phyloP scores from a whole-genome alignment of 2,113 vertebrate genomes.

The Tricholaema leucomelas region DNA sequence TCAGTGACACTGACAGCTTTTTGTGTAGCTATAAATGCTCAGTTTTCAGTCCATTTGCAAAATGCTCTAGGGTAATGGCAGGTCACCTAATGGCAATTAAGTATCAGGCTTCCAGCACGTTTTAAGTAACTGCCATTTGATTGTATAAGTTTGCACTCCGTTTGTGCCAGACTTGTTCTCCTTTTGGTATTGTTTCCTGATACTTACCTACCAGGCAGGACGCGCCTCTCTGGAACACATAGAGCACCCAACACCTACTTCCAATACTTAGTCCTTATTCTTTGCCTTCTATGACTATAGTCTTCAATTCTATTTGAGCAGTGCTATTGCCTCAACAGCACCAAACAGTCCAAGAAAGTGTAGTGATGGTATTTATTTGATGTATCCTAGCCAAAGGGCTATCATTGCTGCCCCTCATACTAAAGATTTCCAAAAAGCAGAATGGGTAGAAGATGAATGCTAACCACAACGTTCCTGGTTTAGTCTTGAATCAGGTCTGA shows the following conservation, averaged over 20 bases:
- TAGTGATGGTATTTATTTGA: not conserved
- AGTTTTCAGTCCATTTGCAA: not conserved
- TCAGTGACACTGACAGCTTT: not conserved
- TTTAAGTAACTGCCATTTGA: not conserved
- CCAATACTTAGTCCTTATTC: not conserved
- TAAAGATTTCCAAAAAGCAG: not conserved
- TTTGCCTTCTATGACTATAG: not conserved
- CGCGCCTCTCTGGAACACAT: not conserved
- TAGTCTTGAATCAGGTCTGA: not conserved
- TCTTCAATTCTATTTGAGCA: not conserved
- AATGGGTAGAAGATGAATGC: not conserved
- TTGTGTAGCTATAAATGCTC: not conserved
- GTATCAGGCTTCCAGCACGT: not conserved
- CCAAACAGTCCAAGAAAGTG: not conserved
- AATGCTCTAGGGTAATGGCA: not conserved
- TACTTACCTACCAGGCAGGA: not conserved
- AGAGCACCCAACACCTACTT: not conserved
- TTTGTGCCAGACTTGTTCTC: not conserved
- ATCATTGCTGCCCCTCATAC: not conserved
- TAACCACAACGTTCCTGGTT: not conserved
- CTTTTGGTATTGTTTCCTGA: not conserved
- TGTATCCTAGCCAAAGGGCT: not conserved
- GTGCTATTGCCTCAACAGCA: not conserved
- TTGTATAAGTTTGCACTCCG: not conserved
- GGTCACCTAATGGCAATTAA: not conserved